Conservation (phyloP, 1,140 invertebrate genomes). For the Lanistes nyassanus region DNA sequence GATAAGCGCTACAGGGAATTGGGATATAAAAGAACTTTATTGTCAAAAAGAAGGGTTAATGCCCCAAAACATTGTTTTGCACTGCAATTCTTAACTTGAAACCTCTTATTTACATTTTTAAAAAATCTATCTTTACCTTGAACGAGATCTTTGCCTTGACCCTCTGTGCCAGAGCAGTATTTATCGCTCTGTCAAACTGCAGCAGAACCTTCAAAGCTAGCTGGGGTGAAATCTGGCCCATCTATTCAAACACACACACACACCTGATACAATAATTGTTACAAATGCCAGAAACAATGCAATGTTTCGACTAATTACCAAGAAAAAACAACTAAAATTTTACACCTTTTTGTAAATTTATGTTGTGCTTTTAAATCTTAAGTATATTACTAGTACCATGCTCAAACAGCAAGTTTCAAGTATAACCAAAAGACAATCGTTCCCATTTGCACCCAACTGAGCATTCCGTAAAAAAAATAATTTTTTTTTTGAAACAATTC, state of each 20-base stretch:
- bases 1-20: neutral
- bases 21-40: neutral
- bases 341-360: neutral
- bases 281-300: neutral
- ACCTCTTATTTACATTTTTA: neutral
- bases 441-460: too few relatives aligned
- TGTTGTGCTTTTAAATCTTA: too few relatives aligned
- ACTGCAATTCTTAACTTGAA: neutral
- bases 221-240: slow-evolving; percentile 93
- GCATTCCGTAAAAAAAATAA: too few relatives aligned
- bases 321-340: slow-evolving; percentile 6
- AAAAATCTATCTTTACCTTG: slow-evolving; percentile 73
- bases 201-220: slow-evolving; percentile 91
- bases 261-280: neutral
- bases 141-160: slow-evolving; percentile 94
- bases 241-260: slow-evolving; percentile 70
- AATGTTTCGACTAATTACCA: too few relatives aligned
- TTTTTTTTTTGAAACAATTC: too few relatives aligned
- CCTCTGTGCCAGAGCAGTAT: slow-evolving; percentile 89
- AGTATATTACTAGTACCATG: too few relatives aligned
- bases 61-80: neutral
- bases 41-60: neutral
- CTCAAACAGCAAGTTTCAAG: too few relatives aligned
- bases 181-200: slow-evolving; percentile 98
- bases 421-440: too few relatives aligned